A percentile compares a stretch with the other conserved stretches of the same genome.
These are phyloP conservation scores for Cuculus canorus DNA, from an alignment of 2,797 vertebrate species.

Conservation along the genomic window DNA sequence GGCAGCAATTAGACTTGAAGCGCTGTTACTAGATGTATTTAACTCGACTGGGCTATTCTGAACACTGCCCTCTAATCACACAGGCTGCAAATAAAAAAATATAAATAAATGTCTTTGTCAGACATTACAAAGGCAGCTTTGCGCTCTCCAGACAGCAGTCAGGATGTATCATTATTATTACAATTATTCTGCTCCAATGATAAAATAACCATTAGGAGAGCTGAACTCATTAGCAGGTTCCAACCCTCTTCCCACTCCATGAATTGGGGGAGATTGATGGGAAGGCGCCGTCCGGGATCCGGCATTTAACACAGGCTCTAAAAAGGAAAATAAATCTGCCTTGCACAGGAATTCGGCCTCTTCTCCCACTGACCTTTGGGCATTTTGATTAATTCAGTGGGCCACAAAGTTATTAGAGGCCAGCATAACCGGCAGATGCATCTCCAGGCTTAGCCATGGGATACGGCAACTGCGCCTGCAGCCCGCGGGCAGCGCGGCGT, in stretches of 20 bases:
- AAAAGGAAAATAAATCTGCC: background rate
- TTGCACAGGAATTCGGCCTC: background rate
- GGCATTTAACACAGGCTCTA: background rate
- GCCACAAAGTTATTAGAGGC: background rate
- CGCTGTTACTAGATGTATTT: background rate
- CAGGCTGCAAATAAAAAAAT: slow-evolving; percentile 39
- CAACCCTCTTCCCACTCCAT: background rate
- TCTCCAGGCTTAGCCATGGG: background rate
- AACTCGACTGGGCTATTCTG: slow-evolving; percentile 7
- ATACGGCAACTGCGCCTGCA: fast-evolving
- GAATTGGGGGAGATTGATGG: slow-evolving; percentile 37
- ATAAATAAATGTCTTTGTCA: slow-evolving; percentile 45
- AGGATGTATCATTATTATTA: slow-evolving; percentile 40
- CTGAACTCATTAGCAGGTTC: slow-evolving; percentile 42
- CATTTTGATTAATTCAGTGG: background rate
- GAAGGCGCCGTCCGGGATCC: background rate
- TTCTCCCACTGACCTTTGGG: slow-evolving; percentile 8
- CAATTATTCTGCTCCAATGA: slow-evolving; percentile 38
- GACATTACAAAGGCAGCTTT: slow-evolving; percentile 14
- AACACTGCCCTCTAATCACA: slow-evolving; percentile 47
- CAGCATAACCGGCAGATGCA: background rate
- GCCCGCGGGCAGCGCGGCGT: fast-evolving
- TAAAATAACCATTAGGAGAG: slow-evolving; percentile 45
- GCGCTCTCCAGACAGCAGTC: background rate
- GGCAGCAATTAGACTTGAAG: slow-evolving; percentile 20